Base-by-base conservation (phyloP, 1,140 invertebrate species). In the Oedothorax gibbosus region DNA sequence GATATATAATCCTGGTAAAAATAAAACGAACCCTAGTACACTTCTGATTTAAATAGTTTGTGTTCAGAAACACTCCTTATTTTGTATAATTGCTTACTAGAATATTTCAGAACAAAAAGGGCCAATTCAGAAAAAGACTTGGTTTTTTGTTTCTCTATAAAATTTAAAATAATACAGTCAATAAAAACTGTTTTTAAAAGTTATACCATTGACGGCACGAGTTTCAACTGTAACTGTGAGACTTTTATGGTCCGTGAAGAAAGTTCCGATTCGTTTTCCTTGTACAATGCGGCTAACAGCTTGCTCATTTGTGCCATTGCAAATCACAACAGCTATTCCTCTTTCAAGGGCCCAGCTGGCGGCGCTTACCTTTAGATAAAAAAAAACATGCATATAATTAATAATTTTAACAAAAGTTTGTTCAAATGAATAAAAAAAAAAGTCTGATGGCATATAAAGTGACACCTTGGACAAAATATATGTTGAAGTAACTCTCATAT, bases 311-410 rank as follows among this genome's bases (percentile, higher is more conserved):
- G 95, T 96, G 2, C 99, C 99, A 89, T 99, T 99, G 89, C 98
- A 99, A 85, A 99, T 99, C 0, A 99, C 97, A 0, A 99, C 98
- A 54, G 96, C 96, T 7, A 98, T 96, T 14, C 98, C 98, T 64
- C 97, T 93, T 83, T 99, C 95, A 87, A 99, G 91, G 0, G 98
- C 98, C 97, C 96, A 99, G 2, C 96, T 95, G 0, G 97, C 97
- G 8, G 98, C 97, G 88, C 95, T 94, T 2, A 98, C 96, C 92
- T 93, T 35, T 83, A 11, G 66, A 21, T 21, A n/a, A n/a, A n/a
- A 68, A 20, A 12, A 20, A 49, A 7, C 14, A 9, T 20, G 6
- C 6, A 66, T 0, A 4, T 66, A 20, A 7, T n/a, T n/a, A n/a
- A n/a, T n/a, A n/a, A n/a, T n/a, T 66, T 66, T 21, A 6, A n/a